Percentiles rank a stretch among this genome's conserved stretches.
These are phyloP conservation scores for Petaurus breviceps DNA, from an alignment of 2,113 vertebrate species.

Conservation along the genomic window DNA sequence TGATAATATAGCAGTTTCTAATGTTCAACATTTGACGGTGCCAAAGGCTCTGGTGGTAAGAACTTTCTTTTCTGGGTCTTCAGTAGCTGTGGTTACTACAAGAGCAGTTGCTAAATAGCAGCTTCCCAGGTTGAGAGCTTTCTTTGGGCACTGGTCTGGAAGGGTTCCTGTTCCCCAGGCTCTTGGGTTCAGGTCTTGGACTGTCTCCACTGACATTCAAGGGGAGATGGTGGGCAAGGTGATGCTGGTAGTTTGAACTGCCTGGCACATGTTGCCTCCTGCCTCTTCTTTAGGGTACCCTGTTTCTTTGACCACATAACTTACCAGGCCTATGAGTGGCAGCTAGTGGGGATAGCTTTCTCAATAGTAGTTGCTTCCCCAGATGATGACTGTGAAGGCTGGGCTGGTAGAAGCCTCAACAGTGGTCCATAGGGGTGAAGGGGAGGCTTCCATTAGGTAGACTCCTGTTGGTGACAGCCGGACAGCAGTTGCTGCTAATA, in stretches of 20 bases:
- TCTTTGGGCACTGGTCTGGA: neutral
- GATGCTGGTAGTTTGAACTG: neutral
- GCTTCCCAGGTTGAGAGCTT: neutral
- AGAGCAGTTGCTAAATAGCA: neutral
- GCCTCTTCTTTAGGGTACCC: neutral
- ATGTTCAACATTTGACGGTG: neutral
- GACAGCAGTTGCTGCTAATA: neutral
- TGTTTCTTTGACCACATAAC: neutral
- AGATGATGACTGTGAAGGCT: neutral
- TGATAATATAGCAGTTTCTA: neutral
- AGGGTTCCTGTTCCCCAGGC: neutral
- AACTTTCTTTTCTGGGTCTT: neutral
- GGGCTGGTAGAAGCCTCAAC: neutral
- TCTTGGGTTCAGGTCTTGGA: neutral
- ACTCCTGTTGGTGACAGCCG: neutral
- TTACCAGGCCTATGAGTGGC: neutral
- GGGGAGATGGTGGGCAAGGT: neutral
- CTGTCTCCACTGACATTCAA: neutral
- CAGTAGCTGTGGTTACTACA: neutral
- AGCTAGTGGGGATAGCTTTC: neutral
- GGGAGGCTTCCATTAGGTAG: neutral
- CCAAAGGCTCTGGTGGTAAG: neutral
- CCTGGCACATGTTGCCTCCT: neutral
- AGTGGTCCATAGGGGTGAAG: neutral
- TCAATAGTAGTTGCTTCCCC: neutral